These are phyloP conservation scores for Fulmarus glacialis DNA, from an alignment of 2,113 vertebrate genomes.

Conservation along the genomic window DNA sequence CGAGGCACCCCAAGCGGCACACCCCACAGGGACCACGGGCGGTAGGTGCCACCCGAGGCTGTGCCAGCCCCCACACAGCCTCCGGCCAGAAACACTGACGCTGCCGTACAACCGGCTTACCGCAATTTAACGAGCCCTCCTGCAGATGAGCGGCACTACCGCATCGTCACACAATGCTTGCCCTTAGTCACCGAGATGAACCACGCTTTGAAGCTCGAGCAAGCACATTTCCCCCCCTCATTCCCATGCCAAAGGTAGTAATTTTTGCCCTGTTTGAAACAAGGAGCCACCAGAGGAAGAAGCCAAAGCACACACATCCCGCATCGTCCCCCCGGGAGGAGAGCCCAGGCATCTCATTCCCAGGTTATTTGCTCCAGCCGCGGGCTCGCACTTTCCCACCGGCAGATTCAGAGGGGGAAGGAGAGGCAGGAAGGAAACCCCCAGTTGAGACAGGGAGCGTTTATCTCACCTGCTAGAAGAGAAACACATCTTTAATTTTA, in stretches of 20 bases:
- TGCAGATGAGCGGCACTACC: neutral
- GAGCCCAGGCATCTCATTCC: neutral
- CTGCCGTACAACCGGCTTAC: rapidly evolving
- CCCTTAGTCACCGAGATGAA: neutral
- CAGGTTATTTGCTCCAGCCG: neutral
- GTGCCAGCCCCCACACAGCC: neutral
- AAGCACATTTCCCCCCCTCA: neutral
- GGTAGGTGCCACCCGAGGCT: neutral
- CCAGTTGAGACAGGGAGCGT: neutral
- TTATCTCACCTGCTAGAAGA: conserved; percentile 57
- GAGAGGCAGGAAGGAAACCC: conserved; percentile 26
- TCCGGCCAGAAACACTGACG: neutral
- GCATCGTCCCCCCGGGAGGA: neutral
- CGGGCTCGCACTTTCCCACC: neutral
- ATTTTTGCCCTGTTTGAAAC: neutral
- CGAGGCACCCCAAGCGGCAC: neutral
- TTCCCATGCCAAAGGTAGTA: neutral
- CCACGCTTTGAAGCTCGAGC: neutral
- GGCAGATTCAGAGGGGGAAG: neutral
- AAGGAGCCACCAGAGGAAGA: neutral
- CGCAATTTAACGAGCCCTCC: neutral
- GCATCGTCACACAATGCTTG: rapidly evolving
- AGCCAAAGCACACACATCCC: neutral
- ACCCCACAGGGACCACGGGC: neutral
- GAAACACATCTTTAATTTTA: conserved; percentile 61